Evolutionary conservation across 2,113 vertebrate genomes (phyloP).

Genomic region (Myocastor coypus): DNA sequence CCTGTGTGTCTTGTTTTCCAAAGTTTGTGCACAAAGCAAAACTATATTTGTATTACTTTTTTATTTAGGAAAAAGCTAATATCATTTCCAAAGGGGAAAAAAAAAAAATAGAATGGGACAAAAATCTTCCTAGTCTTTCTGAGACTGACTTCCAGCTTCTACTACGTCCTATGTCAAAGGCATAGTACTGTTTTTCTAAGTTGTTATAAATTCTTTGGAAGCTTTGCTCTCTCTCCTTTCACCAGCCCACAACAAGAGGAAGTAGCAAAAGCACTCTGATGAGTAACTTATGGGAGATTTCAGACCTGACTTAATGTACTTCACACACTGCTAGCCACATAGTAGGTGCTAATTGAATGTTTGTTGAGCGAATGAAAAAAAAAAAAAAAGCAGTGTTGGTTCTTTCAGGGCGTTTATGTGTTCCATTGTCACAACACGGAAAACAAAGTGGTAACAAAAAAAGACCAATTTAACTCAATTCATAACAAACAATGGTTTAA

Average conservation of each 20-base stretch:
- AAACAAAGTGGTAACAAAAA: not conserved
- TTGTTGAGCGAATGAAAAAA: not conserved
- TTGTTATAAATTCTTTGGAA: not conserved
- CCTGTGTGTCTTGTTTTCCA: not conserved
- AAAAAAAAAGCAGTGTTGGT: not conserved
- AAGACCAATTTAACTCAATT: constrained; percentile 22
- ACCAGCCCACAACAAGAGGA: not conserved
- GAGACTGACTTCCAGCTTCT: not conserved
- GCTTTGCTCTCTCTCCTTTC: no score
- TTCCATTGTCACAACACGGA: constrained; percentile 47
- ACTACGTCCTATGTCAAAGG: not conserved
- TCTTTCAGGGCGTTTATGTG: constrained; percentile 4
- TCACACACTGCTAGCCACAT: not conserved
- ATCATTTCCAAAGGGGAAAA: not conserved
- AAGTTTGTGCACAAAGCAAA: constrained; percentile 10
- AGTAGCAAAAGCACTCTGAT: not conserved
- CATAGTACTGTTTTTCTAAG: not conserved
- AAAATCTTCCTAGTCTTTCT: not conserved
- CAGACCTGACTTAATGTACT: not conserved
- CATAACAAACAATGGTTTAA: constrained; percentile 70
- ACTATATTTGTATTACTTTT: not conserved
- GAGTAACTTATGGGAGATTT: not conserved
- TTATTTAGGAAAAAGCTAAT: not conserved
- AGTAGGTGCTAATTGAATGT: not conserved
- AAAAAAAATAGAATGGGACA: not conserved